Evolutionary conservation across 2,888 invertebrate genomes (phyloP).

Genomic region (Trichacis sp.): DNA sequence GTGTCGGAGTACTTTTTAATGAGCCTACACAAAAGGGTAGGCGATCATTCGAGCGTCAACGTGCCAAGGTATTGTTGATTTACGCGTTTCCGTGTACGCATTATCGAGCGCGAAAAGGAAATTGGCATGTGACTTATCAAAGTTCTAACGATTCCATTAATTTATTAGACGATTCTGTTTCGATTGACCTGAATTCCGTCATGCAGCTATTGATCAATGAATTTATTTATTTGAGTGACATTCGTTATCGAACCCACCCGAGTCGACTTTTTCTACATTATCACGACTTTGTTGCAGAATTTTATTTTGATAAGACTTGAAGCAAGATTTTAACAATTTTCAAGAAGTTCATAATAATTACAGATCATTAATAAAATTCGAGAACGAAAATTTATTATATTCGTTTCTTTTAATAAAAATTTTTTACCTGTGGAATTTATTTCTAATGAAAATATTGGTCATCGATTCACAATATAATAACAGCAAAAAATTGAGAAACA

Average conservation of each 20-base stretch:
- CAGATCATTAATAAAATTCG: no score
- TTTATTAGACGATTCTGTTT: slow-evolving; percentile 34
- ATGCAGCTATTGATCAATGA: slow-evolving; percentile 22
- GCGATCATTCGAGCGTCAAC: slow-evolving; percentile 31
- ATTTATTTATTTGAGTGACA: slow-evolving; percentile 22
- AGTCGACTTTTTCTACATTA: not conserved
- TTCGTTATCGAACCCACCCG: slow-evolving; percentile 23
- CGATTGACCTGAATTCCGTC: slow-evolving; percentile 26
- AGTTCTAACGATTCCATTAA: slow-evolving; percentile 34
- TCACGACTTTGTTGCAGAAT: not conserved
- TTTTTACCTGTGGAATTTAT: no score
- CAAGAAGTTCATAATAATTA: no score
- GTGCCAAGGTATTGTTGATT: slow-evolving; percentile 42
- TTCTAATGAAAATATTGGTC: no score
- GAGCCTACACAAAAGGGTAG: slow-evolving; percentile 53
- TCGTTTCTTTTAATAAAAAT: no score
- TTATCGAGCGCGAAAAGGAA: slow-evolving; percentile 35
- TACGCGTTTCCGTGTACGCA: slow-evolving; percentile 44
- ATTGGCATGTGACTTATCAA: slow-evolving; percentile 35
- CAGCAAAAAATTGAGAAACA: no score
- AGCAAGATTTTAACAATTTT: no score
- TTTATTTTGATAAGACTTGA: not conserved
- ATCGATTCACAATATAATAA: no score
- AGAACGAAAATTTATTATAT: no score
- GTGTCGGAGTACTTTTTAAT: slow-evolving; percentile 26